phyloP scores from a whole-genome alignment of 2,888 invertebrate species.

The Lasioglossum morio region DNA sequence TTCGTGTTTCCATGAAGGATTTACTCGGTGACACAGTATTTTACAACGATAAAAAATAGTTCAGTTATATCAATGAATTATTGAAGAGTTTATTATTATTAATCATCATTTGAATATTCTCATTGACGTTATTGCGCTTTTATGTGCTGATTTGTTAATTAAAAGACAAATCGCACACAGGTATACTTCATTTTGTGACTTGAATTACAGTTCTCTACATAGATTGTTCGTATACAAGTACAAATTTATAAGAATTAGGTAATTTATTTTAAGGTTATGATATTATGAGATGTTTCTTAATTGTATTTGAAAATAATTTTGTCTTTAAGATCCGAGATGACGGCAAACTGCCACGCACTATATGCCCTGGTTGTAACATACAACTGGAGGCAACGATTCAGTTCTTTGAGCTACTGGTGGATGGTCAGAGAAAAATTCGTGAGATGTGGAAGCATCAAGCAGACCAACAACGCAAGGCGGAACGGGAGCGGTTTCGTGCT shows the following conservation, averaged over 20 bases:
- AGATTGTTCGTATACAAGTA: neutral
- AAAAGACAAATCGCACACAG: neutral
- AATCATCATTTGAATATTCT: neutral
- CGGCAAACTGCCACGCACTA: slow-evolving; percentile 89
- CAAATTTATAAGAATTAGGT: neutral
- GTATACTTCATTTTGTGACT: neutral
- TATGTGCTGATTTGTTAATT: too few species aligned
- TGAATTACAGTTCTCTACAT: neutral
- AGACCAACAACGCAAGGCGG: slow-evolving; percentile 82
- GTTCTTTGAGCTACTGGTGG: slow-evolving; percentile 90
- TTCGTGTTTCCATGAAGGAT: neutral
- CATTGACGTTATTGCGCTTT: neutral
- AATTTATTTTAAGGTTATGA: slow-evolving; percentile 32
- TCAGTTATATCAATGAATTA: neutral
- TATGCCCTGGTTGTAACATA: slow-evolving; percentile 92
- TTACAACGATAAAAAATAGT: neutral
- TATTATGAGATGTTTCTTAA: neutral
- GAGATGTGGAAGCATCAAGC: slow-evolving; percentile 85
- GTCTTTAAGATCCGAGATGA: slow-evolving; percentile 88
- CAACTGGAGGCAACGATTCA: slow-evolving; percentile 91
- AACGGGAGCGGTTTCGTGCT: slow-evolving; percentile 76
- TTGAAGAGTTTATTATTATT: neutral
- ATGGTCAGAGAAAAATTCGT: slow-evolving; percentile 88
- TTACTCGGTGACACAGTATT: neutral
- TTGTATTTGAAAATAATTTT: slow-evolving; percentile 7